Conservation (phyloP, 2,888 invertebrate genomes). For the Diabrotica balteata region DNA sequence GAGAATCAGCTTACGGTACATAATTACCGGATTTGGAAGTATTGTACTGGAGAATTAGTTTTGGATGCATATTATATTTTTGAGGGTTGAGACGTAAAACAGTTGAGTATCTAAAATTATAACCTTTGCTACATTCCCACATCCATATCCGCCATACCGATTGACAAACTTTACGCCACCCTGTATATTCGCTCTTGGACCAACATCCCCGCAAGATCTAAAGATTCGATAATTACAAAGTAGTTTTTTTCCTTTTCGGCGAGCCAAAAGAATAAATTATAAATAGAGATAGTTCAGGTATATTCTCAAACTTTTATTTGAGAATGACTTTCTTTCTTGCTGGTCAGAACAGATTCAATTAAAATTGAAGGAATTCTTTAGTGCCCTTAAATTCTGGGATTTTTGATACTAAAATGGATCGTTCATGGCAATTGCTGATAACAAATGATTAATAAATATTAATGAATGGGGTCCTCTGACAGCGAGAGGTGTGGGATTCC, state of each 20-base stretch:
- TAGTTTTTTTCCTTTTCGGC: slow-evolving; percentile 34
- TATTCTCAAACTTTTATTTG: slow-evolving; percentile 19
- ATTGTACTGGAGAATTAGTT: no score
- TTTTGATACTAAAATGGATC: slow-evolving; percentile 15
- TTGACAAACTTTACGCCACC: not conserved
- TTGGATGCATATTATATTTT: no score
- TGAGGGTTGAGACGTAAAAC: no score
- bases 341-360: slow-evolving; percentile 20
- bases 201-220: slow-evolving; percentile 18
- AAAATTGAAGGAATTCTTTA: slow-evolving; percentile 20
- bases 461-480: slow-evolving; percentile 8
- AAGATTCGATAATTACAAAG: slow-evolving; percentile 36
- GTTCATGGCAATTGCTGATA: slow-evolving; percentile 19
- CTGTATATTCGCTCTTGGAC: slow-evolving; percentile 8
- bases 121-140: no score
- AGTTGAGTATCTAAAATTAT: no score
- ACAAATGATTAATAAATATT: slow-evolving; percentile 17
- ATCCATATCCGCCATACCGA: no score
- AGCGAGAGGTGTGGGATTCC: slow-evolving; percentile 6
- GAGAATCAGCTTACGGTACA: no score
- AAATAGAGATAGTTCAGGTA: slow-evolving; percentile 37
- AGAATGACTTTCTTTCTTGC: slow-evolving; percentile 33
- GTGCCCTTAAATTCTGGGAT: slow-evolving; percentile 8
- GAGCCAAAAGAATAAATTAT: slow-evolving; percentile 41
- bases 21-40: no score